Conservation (phyloP, 1,140 invertebrate species). For the Drosophila nigromelanica region DNA sequence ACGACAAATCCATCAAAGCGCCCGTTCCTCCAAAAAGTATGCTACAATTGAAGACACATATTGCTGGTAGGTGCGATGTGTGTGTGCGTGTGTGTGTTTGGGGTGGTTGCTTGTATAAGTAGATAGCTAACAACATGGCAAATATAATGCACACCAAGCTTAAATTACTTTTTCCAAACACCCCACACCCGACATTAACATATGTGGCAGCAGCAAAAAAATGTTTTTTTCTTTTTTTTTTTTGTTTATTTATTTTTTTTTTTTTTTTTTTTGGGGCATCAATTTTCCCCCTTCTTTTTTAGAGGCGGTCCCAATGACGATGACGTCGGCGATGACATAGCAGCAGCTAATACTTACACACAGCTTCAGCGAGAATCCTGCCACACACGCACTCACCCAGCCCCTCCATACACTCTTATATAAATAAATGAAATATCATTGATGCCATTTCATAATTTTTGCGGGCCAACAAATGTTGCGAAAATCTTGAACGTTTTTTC, state of each 20-base stretch:
- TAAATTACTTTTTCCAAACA: slow-evolving; percentile 18
- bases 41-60: background rate
- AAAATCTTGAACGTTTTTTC: background rate
- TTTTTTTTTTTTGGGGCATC: slow-evolving; percentile 37
- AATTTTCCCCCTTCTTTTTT: slow-evolving; percentile 80
- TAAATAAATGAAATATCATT: slow-evolving; percentile 79
- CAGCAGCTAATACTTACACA: slow-evolving; percentile 15
- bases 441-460: slow-evolving; percentile 68
- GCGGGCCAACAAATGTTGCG: background rate
- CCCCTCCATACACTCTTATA: slow-evolving; percentile 20
- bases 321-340: slow-evolving; percentile 45
- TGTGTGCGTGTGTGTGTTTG: slow-evolving; percentile 2
- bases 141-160: slow-evolving; percentile 23
- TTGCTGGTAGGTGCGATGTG: background rate
- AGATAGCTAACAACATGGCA: slow-evolving; percentile 15
- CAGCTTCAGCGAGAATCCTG: slow-evolving; percentile 14
- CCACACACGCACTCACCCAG: slow-evolving; percentile 1
- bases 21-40: slow-evolving; percentile 11
- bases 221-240: slow-evolving; percentile 13
- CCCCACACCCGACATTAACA: slow-evolving; percentile 18
- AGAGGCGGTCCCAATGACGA: slow-evolving; percentile 61
- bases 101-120: slow-evolving; percentile 1
- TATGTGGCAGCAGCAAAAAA: slow-evolving; percentile 7
- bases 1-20: slow-evolving; percentile 1
- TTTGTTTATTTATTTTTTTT: slow-evolving; percentile 11